phyloP scores from a whole-genome alignment of 35 echinoderm and acorn worm species.

The Apostichopus parvimensis region DNA sequence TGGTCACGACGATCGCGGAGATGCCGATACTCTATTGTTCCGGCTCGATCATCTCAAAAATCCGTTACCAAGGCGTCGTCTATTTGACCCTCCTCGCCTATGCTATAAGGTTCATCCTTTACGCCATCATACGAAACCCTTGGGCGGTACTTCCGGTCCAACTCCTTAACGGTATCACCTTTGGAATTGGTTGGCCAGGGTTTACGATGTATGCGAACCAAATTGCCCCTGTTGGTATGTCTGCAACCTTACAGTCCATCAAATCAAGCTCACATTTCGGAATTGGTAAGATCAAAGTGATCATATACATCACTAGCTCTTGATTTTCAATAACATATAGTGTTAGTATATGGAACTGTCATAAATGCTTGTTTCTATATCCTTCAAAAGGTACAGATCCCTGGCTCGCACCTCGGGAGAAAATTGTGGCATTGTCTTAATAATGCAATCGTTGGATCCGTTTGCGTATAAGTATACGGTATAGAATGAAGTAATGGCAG shows the following conservation, averaged over 20 bases:
- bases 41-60: conserved; percentile 57
- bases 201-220: conserved; percentile 64
- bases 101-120: conserved; percentile 52
- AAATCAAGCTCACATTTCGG: conserved; percentile 50
- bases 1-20: conserved; percentile 66
- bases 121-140: conserved; percentile 59
- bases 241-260: conserved; percentile 61
- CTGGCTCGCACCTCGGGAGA: no score
- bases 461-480: no score
- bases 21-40: conserved; percentile 79
- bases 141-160: conserved; percentile 61
- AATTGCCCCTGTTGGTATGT: conserved; percentile 61
- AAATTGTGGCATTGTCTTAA: no score
- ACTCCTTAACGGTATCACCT: conserved; percentile 65
- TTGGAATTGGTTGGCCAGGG: conserved; percentile 59
- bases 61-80: conserved; percentile 53
- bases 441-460: no score
- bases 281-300: conserved; percentile 39
- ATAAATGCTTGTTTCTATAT: background rate
- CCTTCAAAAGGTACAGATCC: background rate
- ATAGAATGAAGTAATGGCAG: no score
- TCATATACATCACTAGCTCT: no score
- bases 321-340: no score
- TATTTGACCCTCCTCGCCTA: conserved; percentile 62
- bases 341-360: background rate